A percentile compares a stretch with the other conserved stretches of the same genome.
phyloP scores from a whole-genome alignment of 2,113 vertebrate genomes.

The Melospiza melodia region DNA sequence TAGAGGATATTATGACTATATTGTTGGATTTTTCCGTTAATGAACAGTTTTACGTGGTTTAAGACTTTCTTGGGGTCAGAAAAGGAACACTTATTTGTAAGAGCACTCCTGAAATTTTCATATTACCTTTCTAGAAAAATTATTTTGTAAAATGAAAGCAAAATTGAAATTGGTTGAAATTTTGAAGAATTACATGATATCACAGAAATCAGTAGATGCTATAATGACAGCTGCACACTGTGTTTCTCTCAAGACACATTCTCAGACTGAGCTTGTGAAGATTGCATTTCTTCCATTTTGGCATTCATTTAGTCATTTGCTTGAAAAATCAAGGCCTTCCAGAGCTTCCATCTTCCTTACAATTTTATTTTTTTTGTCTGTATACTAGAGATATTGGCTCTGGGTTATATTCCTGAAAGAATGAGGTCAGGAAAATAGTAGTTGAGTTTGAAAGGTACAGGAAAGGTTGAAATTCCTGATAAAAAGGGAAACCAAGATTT shows the following conservation, averaged over 20 bases:
- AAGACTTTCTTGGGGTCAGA: rapidly evolving
- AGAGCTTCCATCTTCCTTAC: not conserved
- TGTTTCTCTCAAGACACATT: not conserved
- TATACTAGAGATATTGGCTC: not conserved
- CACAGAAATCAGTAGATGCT: not conserved
- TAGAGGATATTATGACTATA: not conserved
- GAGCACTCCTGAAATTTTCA: not conserved
- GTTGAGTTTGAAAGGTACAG: not conserved
- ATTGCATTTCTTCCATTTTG: not conserved
- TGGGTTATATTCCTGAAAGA: not conserved
- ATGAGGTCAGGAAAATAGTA: not conserved
- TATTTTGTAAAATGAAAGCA: not conserved
- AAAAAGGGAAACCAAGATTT: not conserved
- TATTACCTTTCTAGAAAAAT: not conserved
- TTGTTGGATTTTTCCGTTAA: not conserved
- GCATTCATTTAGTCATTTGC: not conserved
- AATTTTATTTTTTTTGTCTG: too few relatives aligned
- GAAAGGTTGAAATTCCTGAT: not conserved
- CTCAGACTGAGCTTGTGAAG: not conserved
- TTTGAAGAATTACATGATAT: not conserved
- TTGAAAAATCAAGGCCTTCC: not conserved
- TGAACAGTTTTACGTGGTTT: not conserved
- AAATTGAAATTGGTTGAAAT: not conserved
- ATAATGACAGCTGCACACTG: not conserved
- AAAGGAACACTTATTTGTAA: not conserved